These are phyloP conservation scores for Pedetes capensis DNA, from an alignment of 2,113 vertebrate species.

Conservation along the genomic window DNA sequence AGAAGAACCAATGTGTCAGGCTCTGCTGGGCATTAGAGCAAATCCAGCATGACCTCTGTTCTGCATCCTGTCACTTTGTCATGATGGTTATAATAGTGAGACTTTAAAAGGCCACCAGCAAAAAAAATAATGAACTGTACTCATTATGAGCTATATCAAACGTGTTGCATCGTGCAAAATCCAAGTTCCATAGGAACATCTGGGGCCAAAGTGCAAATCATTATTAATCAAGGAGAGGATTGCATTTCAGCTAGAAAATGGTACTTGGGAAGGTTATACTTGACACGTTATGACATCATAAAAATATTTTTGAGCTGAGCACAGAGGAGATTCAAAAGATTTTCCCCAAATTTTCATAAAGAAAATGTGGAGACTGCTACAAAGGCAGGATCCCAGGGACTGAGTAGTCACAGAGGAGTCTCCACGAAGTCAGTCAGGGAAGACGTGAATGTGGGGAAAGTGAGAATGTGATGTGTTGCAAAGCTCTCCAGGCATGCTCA, in stretches of 20 bases:
- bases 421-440: neutral
- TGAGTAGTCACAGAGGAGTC: neutral
- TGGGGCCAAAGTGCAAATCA: neutral
- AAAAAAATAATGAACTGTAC: neutral
- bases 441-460: neutral
- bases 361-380: rapidly evolving
- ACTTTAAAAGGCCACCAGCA: neutral
- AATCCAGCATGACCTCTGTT: neutral
- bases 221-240: slow-evolving; percentile 12
- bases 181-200: neutral
- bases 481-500: neutral
- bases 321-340: neutral
- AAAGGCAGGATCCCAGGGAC: rapidly evolving
- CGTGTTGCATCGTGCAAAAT: neutral
- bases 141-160: neutral
- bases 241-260: neutral
- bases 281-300: neutral
- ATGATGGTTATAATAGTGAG: neutral
- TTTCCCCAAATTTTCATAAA: neutral
- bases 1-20: neutral
- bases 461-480: rapidly evolving
- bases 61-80: neutral
- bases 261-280: neutral
- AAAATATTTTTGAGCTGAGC: neutral
- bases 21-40: neutral